Percentiles rank a stretch among this genome's conserved stretches.
These are phyloP conservation scores for Hydraecia micacea DNA, from an alignment of 2,888 invertebrate species.

Conservation along the genomic window DNA sequence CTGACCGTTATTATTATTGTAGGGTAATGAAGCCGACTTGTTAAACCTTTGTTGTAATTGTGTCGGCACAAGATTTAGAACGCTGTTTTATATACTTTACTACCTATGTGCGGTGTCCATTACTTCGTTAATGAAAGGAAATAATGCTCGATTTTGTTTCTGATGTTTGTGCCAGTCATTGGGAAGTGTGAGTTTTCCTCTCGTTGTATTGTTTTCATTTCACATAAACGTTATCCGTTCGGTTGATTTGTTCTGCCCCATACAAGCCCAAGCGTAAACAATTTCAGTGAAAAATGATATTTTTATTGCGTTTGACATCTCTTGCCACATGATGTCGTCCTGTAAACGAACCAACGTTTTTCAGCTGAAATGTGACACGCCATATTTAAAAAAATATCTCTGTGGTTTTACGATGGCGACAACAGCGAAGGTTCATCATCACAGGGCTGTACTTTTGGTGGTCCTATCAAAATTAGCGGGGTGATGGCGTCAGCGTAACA, in stretches of 20 bases:
- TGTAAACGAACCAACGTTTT: conserved; percentile 50
- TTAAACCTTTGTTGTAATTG: conserved; percentile 63
- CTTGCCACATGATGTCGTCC: conserved; percentile 69
- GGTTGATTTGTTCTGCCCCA: conserved; percentile 16
- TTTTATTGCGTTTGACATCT: conserved; percentile 55
- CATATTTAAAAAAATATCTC: conserved; percentile 37
- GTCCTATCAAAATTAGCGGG: background rate
- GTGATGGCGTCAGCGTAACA: background rate
- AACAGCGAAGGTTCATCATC: background rate
- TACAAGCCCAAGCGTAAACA: conserved; percentile 31
- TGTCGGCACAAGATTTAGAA: conserved; percentile 65
- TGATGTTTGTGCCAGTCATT: conserved; percentile 52
- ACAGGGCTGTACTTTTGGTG: background rate
- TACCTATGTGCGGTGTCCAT: conserved; percentile 50
- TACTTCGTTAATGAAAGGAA: conserved; percentile 52
- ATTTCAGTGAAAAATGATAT: conserved; percentile 34
- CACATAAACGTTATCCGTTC: conserved; percentile 22
- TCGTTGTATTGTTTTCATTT: conserved; percentile 33
- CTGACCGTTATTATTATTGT: conserved; percentile 83
- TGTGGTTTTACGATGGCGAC: conserved; percentile 47
- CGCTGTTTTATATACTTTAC: conserved; percentile 58
- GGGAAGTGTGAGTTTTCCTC: conserved; percentile 28
- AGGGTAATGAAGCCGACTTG: conserved; percentile 72
- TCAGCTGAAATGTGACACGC: conserved; percentile 51
- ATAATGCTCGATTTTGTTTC: conserved; percentile 46